These are phyloP conservation scores for Lasaia peninsularis DNA, from an alignment of 1,140 invertebrate genomes.

Conservation along the genomic window DNA sequence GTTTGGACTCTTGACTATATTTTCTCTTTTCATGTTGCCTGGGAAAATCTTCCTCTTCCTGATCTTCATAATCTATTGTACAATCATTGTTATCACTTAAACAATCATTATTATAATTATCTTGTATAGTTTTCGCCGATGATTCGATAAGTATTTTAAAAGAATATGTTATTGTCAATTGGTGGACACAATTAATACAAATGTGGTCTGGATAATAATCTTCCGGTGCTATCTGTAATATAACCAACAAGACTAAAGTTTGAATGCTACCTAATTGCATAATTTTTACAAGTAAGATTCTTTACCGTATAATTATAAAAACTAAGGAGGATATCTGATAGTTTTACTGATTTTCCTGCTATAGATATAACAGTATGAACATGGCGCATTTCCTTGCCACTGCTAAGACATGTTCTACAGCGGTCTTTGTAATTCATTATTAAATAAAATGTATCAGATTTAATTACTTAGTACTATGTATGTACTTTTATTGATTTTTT, in stretches of 20 bases:
- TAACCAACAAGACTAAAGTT: slow-evolving; percentile 1
- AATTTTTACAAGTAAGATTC: not conserved
- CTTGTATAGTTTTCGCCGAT: slow-evolving; percentile 48
- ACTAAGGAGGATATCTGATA: slow-evolving; percentile 55
- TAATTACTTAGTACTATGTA: too few species aligned
- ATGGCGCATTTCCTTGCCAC: slow-evolving; percentile 56
- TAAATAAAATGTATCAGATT: not conserved
- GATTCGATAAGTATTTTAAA: slow-evolving; percentile 66
- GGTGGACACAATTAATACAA: slow-evolving; percentile 66
- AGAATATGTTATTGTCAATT: slow-evolving; percentile 63
- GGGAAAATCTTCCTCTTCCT: slow-evolving; percentile 18
- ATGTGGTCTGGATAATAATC: slow-evolving; percentile 52
- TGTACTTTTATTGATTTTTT: too few species aligned
- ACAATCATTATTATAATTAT: slow-evolving; percentile 35
- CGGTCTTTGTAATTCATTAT: slow-evolving; percentile 48
- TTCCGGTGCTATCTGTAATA: slow-evolving; percentile 48
- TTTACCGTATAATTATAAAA: slow-evolving; percentile 64
- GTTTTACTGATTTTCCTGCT: slow-evolving; percentile 38
- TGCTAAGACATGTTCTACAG: slow-evolving; percentile 57
- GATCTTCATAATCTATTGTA: slow-evolving; percentile 47
- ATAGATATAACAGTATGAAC: slow-evolving; percentile 46
- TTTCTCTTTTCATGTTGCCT: slow-evolving; percentile 26
- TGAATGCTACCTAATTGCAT: not conserved
- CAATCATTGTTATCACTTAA: slow-evolving; percentile 43
- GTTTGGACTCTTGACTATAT: slow-evolving; percentile 10